Base-by-base conservation (phyloP, 2,113 vertebrate species). In the Gymnobelideus leadbeateri region DNA sequence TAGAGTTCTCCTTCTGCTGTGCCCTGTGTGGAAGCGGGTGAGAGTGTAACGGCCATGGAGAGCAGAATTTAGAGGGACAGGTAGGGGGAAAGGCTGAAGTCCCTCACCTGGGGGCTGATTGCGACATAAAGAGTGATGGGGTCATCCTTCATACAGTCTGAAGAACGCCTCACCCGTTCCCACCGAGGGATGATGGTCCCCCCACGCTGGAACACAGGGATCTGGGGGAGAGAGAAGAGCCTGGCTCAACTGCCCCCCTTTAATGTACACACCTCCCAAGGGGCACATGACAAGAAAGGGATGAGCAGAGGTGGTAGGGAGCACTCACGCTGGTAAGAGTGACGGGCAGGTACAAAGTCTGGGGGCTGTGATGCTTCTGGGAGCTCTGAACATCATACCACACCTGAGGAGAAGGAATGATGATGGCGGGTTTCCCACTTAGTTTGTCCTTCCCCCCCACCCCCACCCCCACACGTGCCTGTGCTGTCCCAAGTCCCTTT, bases 111-210 rank as follows among this genome's bases (percentile, higher is more conserved):
- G 54, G 97, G 92, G 43, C 98, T 98, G 37, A 99, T 98, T 10
- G 99, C 99, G n/a, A 99, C 99, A 0, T 98, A 99, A 0, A 99
- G 98, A 16, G 99, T 99, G 98, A 99, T 99, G 9, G 99, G 99
- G 94, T 99, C 99, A 0, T 98, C 96, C 91, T 98, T 98, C 99
- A 99, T 99, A 95, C 99, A 99, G 51, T 99, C 97, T 6, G 99
- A 99, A 0, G 99, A 99, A 43, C 99, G 98, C 19, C 99, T 98
- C 9, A 99, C 98, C 8, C 99, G 98, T 94, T 99, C 98, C 98
- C 99, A 99, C 89, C 99, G 98, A 52, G 99, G 98, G 94, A 99
- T 99, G 2, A 99, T 98, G 3, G 99, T 99, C 43, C 99, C 99
- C 0, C 99, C 99, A 0, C 99, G 99, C 95, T 99, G 99, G 98